Conservation (phyloP, 2,888 invertebrate species). For the Nomada fucata region DNA sequence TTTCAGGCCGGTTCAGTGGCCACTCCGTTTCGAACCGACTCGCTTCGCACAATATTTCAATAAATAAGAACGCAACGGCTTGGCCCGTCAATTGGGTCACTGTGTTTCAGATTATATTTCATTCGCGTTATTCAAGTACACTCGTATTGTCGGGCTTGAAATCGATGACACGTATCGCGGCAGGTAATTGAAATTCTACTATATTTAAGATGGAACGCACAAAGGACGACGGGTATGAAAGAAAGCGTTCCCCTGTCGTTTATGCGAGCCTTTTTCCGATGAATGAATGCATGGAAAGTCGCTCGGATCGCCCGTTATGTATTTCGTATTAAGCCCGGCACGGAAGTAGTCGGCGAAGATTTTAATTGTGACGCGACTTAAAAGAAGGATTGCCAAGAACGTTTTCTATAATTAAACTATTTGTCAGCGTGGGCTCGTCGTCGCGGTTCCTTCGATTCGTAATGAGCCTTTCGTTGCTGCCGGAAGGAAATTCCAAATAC, state of each 20-base stretch:
- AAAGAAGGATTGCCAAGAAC: not conserved
- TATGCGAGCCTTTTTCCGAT: constrained; percentile 1
- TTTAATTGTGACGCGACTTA: constrained; percentile 27
- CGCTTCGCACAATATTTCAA: too few species aligned
- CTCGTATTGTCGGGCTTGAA: not conserved
- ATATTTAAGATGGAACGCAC: not conserved
- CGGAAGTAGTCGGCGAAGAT: not conserved
- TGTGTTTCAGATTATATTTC: too few species aligned
- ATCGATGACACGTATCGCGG: not conserved
- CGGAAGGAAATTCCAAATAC: not conserved
- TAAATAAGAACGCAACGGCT: too few species aligned
- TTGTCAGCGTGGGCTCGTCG: not conserved
- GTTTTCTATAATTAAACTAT: not conserved
- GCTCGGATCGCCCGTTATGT: not conserved
- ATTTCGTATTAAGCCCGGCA: constrained; percentile 11
- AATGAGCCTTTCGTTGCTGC: constrained; percentile 5
- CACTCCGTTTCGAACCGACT: too few species aligned
- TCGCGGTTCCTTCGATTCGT: not conserved
- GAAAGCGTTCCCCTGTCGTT: constrained; percentile 22
- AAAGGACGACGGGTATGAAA: not conserved
- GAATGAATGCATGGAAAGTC: constrained; percentile 4
- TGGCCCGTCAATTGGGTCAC: too few species aligned
- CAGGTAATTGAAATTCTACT: not conserved
- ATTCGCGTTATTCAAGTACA: too few species aligned
- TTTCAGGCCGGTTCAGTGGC: too few species aligned